Conservation (phyloP, 2,113 vertebrate genomes). For the Forbesichthys agassizii region DNA sequence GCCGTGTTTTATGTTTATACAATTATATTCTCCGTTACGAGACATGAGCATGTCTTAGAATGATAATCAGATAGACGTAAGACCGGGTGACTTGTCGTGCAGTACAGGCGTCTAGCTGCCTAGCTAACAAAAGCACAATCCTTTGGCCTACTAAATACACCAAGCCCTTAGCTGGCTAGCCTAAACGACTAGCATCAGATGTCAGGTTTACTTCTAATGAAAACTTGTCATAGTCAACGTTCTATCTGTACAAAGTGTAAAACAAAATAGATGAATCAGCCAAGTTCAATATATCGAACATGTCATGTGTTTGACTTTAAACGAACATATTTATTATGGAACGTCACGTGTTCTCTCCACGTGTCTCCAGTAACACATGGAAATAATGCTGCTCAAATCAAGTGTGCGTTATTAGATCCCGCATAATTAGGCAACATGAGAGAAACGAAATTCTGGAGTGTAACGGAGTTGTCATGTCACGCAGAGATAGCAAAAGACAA, state of each 20-base stretch:
- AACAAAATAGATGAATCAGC: not conserved
- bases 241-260: too few species aligned
- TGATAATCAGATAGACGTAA: conserved; percentile 6
- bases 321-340: conserved; percentile 62
- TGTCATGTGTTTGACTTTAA: conserved; percentile 25
- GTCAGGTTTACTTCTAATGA: too few species aligned
- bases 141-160: conserved; percentile 52
- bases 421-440: accelerated
- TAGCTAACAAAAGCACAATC: conserved; percentile 66
- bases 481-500: not conserved
- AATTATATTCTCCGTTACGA: not conserved
- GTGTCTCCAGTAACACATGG: conserved; percentile 72
- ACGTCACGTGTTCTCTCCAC: conserved; percentile 79
- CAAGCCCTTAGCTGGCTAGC: conserved; percentile 50
- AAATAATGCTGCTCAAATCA: conserved; percentile 15
- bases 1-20: conserved; percentile 1
- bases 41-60: conserved; percentile 22
- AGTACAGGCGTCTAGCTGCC: conserved; percentile 17
- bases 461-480: conserved; percentile 19
- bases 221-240: too few species aligned
- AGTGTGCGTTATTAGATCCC: not conserved
- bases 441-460: not conserved
- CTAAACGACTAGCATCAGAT: conserved; percentile 7
- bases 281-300: too few species aligned
- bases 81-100: not conserved